These are phyloP conservation scores for Pitta sordida DNA, from an alignment of 2,113 vertebrate genomes.

Conservation along the genomic window DNA sequence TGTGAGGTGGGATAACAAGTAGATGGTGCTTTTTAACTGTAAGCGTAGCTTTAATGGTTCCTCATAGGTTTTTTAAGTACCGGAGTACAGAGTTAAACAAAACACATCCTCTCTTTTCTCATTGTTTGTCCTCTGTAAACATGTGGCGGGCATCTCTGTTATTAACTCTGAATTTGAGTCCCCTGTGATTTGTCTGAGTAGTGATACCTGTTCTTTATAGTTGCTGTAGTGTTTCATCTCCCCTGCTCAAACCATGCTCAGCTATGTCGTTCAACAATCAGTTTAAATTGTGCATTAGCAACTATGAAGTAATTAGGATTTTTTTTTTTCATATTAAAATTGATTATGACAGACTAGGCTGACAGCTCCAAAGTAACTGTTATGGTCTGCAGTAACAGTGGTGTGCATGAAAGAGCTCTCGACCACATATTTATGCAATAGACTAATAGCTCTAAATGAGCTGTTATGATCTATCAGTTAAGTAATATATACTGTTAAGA, in stretches of 20 bases:
- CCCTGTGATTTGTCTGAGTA: not conserved
- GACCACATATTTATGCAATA: not conserved
- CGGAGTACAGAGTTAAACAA: not conserved
- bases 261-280: not conserved
- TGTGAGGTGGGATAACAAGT: not conserved
- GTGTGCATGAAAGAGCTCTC: not conserved
- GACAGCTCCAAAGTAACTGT: not conserved
- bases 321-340: not conserved
- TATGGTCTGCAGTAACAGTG: not conserved
- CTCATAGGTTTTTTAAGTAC: not conserved
- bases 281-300: not conserved
- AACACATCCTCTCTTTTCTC: not conserved
- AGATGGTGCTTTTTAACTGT: not conserved
- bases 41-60: not conserved
- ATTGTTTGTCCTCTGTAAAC: constrained; percentile 25
- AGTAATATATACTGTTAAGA: not conserved
- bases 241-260: not conserved
- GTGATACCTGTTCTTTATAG: not conserved
- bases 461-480: not conserved
- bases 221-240: not conserved
- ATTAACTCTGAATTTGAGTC: not conserved
- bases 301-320: not conserved
- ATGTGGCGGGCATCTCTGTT: not conserved
- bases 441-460: not conserved
- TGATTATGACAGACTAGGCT: not conserved